Percentiles rank a stretch among this genome's conserved stretches.
Evolutionary conservation across 2,797 vertebrate species (phyloP).

Genomic region (Pterois miles): DNA sequence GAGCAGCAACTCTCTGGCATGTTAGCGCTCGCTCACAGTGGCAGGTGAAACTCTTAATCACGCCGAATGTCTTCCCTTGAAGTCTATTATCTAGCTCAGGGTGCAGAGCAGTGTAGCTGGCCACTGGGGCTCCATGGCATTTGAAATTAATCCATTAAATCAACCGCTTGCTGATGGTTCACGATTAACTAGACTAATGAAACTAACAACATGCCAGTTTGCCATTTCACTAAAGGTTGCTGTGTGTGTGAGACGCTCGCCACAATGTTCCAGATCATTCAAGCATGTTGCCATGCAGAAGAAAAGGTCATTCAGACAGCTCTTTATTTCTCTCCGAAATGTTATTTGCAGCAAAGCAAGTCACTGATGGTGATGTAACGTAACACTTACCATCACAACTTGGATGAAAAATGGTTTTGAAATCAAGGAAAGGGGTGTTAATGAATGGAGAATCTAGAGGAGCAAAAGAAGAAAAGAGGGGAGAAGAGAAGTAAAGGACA

Average conservation of each 20-base stretch:
- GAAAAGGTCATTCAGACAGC: conserved; percentile 68
- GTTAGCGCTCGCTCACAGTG: conserved; percentile 38
- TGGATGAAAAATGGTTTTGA: conserved; percentile 77
- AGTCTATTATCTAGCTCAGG: conserved; percentile 44
- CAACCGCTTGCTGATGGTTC: conserved; percentile 58
- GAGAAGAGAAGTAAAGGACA: not conserved
- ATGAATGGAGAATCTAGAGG: conserved; percentile 70
- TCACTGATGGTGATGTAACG: conserved; percentile 5
- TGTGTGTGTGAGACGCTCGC: conserved; percentile 16
- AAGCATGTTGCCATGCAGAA: conserved; percentile 75
- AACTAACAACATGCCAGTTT: conserved; percentile 63
- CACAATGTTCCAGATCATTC: conserved; percentile 63
- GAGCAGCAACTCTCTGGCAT: conserved; percentile 27
- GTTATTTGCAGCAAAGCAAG: conserved; percentile 19
- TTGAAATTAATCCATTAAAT: conserved; percentile 78
- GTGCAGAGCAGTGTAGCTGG: not conserved
- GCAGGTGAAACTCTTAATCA: conserved; percentile 51
- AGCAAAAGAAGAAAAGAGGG: conserved; percentile 10
- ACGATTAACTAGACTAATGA: conserved; percentile 71
- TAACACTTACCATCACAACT: conserved; percentile 80
- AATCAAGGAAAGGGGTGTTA: conserved; percentile 78
- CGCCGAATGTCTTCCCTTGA: conserved; percentile 23
- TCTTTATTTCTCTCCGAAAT: not conserved
- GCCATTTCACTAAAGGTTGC: conserved; percentile 73
- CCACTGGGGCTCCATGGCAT: conserved; percentile 56